Conservation (phyloP, 2,888 invertebrate species). For the Amitus sp. region DNA sequence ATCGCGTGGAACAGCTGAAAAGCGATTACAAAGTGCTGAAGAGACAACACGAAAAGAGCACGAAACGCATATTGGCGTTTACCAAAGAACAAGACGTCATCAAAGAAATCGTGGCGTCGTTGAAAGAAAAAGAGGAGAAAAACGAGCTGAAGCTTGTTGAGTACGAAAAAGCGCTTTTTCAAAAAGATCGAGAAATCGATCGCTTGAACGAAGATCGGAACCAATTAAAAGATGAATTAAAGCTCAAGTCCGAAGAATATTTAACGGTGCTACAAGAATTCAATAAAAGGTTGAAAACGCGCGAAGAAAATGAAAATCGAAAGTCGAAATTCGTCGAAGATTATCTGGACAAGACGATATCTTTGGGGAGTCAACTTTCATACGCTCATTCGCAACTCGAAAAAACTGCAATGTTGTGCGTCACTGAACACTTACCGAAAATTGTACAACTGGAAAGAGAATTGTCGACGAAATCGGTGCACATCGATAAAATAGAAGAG, state of each 20-base stretch:
- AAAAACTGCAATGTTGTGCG: constrained; percentile 33
- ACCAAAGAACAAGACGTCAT: constrained; percentile 45
- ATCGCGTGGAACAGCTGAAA: constrained; percentile 43
- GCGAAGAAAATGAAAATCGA: constrained; percentile 39
- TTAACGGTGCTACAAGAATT: constrained; percentile 38
- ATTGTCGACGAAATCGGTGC: constrained; percentile 34
- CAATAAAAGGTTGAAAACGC: constrained; percentile 35
- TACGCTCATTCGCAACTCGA: constrained; percentile 41
- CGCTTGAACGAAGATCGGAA: constrained; percentile 32
- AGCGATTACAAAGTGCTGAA: constrained; percentile 44
- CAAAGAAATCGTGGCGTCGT: constrained; percentile 36
- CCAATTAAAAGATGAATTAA: constrained; percentile 24
- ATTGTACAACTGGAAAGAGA: constrained; percentile 47
- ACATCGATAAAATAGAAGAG: constrained; percentile 33
- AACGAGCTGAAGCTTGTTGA: constrained; percentile 43
- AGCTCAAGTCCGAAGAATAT: constrained; percentile 33
- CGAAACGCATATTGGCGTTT: constrained; percentile 38
- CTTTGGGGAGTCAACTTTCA: constrained; percentile 45
- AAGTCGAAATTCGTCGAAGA: constrained; percentile 40
- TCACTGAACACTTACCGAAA: constrained; percentile 44
- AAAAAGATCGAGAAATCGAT: constrained; percentile 41
- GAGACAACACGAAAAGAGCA: constrained; percentile 37
- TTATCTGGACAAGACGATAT: constrained; percentile 39
- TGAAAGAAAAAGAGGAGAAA: constrained; percentile 36
- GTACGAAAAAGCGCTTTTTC: constrained; percentile 37